Evolutionary conservation across 2,888 invertebrate species (phyloP).

Genomic region (Liposcelis brunnea): DNA sequence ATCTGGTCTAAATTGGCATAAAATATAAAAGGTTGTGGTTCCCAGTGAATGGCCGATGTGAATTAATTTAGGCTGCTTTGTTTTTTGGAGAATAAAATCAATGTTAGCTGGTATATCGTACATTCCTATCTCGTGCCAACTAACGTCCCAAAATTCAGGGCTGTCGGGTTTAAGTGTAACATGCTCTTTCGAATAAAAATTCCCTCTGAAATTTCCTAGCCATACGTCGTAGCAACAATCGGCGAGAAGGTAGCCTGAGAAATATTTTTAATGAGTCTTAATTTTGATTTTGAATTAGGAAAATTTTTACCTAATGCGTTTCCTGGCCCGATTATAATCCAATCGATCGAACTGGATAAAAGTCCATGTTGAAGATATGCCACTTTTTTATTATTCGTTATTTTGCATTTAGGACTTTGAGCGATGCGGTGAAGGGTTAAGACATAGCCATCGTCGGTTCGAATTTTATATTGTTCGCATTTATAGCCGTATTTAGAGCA

Average conservation of each 20-base stretch:
- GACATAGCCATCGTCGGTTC: neutral
- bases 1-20: neutral
- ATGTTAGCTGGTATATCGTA: constrained; percentile 37
- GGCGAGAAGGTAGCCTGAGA: constrained; percentile 13
- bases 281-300: too few species aligned
- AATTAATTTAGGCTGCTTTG: constrained; percentile 27
- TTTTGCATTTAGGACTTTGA: too few species aligned
- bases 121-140: constrained; percentile 37
- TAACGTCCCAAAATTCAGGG: constrained; percentile 18
- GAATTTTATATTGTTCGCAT: neutral
- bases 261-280: too few species aligned
- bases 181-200: constrained; percentile 15
- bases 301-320: constrained; percentile 19
- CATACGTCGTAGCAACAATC: constrained; percentile 17
- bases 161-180: neutral
- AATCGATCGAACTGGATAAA: constrained; percentile 19
- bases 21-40: neutral
- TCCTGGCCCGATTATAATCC: constrained; percentile 20
- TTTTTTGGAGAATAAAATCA: constrained; percentile 26
- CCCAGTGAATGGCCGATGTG: constrained; percentile 36
- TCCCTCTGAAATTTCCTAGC: constrained; percentile 16
- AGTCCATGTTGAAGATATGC: constrained; percentile 19
- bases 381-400: too few species aligned
- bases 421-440: neutral
- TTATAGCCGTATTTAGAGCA: neutral